Percentiles rank a stretch among this genome's conserved stretches.
These are phyloP conservation scores for Chloroceryle amazona DNA, from an alignment of 2,797 vertebrate species.

Conservation along the genomic window DNA sequence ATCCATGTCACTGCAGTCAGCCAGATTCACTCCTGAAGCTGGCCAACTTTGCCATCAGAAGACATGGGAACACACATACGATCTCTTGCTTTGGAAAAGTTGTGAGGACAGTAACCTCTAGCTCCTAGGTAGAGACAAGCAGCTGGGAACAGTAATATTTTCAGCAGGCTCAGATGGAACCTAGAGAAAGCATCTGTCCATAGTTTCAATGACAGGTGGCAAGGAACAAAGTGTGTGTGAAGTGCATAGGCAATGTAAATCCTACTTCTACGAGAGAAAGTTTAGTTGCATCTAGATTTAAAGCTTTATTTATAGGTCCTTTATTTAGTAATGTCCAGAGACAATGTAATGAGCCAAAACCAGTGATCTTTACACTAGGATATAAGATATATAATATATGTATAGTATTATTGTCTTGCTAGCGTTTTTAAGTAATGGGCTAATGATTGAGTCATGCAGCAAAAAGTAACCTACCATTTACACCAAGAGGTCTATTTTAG, in stretches of 20 bases:
- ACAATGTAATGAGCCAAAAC: background rate
- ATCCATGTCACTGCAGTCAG: slow-evolving; percentile 3
- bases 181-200: slow-evolving; percentile 36
- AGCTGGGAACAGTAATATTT: slow-evolving; percentile 49
- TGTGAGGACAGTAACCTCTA: slow-evolving; percentile 22
- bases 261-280: background rate
- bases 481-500: background rate
- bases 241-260: background rate
- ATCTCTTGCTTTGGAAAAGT: background rate
- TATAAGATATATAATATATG: background rate
- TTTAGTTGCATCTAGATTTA: background rate
- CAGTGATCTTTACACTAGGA: background rate
- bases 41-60: background rate
- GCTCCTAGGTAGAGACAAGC: background rate
- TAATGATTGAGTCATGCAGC: background rate
- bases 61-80: background rate
- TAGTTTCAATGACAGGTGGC: slow-evolving; percentile 28
- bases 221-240: background rate
- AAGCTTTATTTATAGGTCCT: slow-evolving; percentile 6
- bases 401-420: background rate
- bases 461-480: background rate
- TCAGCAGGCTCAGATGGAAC: slow-evolving; percentile 59
- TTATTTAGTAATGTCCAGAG: background rate
- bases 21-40: background rate
- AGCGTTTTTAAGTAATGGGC: background rate